Conservation (phyloP, 2,888 invertebrate genomes). For the Poecilus cupreus region DNA sequence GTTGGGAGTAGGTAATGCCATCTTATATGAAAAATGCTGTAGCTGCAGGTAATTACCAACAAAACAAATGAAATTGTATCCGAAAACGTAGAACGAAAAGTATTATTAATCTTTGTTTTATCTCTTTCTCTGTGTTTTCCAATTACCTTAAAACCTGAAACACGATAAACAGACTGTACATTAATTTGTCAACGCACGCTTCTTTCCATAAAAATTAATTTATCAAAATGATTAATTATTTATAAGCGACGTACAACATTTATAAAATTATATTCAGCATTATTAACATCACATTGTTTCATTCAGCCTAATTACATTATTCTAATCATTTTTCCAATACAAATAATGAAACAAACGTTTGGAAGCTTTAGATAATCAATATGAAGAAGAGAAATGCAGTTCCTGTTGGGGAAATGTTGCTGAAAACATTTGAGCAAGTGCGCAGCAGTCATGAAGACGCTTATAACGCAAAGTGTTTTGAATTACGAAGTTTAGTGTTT, state of each 20-base stretch:
- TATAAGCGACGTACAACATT: not conserved
- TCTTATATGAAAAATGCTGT: too few relatives aligned
- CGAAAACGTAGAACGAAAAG: not conserved
- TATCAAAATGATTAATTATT: constrained; percentile 36
- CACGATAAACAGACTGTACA: not conserved
- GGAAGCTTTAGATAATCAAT: too few relatives aligned
- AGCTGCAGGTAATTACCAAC: too few relatives aligned
- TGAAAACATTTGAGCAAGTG: not conserved
- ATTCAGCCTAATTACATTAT: not conserved
- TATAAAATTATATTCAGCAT: not conserved
- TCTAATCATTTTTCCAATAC: constrained; percentile 19
- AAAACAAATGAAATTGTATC: not conserved
- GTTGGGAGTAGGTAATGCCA: too few relatives aligned
- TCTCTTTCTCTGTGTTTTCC: constrained; percentile 5
- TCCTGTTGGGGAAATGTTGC: not conserved
- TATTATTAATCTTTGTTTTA: constrained; percentile 12
- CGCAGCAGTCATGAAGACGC: constrained; percentile 32
- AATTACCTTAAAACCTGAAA: constrained; percentile 25
- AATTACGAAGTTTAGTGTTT: constrained; percentile 42
- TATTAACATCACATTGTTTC: not conserved
- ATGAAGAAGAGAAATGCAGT: not conserved
- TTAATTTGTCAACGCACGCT: constrained; percentile 19
- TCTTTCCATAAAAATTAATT: constrained; percentile 13
- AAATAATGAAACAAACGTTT: not conserved
- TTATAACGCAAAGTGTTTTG: constrained; percentile 24